Percentiles rank a stretch among this genome's conserved stretches.
phyloP scores from a whole-genome alignment of 2,888 invertebrate species.

The Vesta saturnalis region DNA sequence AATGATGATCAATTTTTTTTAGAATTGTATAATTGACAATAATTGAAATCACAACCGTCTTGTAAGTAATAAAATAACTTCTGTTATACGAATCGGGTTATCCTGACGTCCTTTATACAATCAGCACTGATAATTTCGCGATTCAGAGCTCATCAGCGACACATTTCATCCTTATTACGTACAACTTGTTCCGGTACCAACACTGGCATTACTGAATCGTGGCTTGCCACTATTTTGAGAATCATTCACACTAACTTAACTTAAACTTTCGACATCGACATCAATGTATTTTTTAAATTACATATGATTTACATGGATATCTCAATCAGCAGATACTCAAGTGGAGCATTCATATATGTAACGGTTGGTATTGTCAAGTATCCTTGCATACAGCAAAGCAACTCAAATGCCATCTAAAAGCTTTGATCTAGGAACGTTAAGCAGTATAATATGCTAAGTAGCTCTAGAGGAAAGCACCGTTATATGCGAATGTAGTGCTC shows the following conservation, averaged over 20 bases:
- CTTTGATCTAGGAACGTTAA: conserved; percentile 47
- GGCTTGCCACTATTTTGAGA: conserved; percentile 28
- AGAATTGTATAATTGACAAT: no score
- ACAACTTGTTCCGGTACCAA: conserved; percentile 56
- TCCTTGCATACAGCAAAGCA: conserved; percentile 42
- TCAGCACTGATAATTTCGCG: conserved; percentile 61
- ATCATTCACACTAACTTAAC: not conserved
- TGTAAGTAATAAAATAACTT: conserved; percentile 31
- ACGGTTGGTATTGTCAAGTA: conserved; percentile 44
- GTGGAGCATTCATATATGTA: conserved; percentile 35
- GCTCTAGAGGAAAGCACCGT: conserved; percentile 40
- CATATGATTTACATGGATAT: conserved; percentile 7
- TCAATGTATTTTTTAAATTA: not conserved
- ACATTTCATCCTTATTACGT: conserved; percentile 61
- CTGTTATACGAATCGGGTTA: conserved; percentile 25
- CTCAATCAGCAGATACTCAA: conserved; percentile 26
- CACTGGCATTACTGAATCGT: conserved; percentile 30
- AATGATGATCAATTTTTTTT: not conserved
- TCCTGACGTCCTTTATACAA: conserved; percentile 52
- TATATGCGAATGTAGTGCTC: conserved; percentile 41
- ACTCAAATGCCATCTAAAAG: conserved; percentile 43
- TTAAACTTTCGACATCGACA: not conserved
- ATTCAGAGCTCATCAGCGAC: conserved; percentile 63
- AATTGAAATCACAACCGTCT: not conserved
- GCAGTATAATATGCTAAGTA: conserved; percentile 43